These are phyloP conservation scores for Ephialtes manifestator DNA, from an alignment of 2,888 invertebrate species.

Conservation along the genomic window DNA sequence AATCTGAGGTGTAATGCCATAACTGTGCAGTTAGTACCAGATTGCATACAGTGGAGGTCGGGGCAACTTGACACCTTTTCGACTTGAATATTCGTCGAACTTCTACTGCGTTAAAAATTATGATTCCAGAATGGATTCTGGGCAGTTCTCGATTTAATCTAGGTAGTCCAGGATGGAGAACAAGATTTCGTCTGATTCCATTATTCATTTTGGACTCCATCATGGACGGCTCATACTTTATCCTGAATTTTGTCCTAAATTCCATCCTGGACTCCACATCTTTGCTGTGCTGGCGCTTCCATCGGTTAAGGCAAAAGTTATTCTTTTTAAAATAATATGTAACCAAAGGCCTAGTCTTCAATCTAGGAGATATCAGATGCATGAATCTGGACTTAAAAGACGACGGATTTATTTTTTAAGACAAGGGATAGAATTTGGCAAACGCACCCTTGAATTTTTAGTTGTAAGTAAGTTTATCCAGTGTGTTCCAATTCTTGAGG, in stretches of 20 bases:
- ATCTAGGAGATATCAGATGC: background rate
- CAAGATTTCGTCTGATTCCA: too few relatives aligned
- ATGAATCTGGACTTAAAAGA: background rate
- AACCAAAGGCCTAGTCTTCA: background rate
- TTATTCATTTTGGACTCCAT: too few relatives aligned
- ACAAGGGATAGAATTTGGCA: too few relatives aligned
- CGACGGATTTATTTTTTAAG: background rate
- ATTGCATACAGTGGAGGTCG: background rate
- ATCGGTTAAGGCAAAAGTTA: too few relatives aligned
- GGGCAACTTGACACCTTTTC: background rate
- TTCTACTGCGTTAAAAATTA: background rate
- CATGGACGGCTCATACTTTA: too few relatives aligned
- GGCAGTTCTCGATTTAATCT: too few relatives aligned
- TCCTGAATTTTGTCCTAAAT: too few relatives aligned
- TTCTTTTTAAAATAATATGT: background rate
- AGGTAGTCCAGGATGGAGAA: too few relatives aligned
- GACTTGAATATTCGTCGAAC: background rate
- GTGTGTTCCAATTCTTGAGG: background rate
- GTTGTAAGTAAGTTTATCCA: background rate
- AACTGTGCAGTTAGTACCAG: conserved; percentile 6
- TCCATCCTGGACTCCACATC: too few relatives aligned
- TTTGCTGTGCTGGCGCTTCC: too few relatives aligned
- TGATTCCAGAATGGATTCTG: too few relatives aligned
- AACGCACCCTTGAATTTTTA: too few relatives aligned
- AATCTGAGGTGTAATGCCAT: conserved; percentile 21